Base-by-base conservation (phyloP, 2,113 vertebrate species). In the Suricata suricatta region DNA sequence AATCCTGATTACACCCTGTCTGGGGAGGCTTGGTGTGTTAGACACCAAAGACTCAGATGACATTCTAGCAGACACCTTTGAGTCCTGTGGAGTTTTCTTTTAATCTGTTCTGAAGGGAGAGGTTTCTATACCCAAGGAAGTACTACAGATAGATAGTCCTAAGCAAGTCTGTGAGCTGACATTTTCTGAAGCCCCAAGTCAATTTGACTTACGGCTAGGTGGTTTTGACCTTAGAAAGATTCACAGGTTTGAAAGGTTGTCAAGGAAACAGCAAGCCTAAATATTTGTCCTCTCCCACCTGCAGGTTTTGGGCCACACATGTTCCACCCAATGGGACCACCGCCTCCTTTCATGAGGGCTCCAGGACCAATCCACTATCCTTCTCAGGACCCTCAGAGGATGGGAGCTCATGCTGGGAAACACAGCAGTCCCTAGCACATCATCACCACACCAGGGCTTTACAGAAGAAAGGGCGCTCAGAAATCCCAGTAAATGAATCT, bases 281-380 rank as follows among this genome's bases (percentile, higher is more conserved):
- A 86, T 77, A 64, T 97, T 31, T 96, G 33, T 98, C 96, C 57
- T 97, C 96, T 64, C 74, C 9, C 66, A 47, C 38, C 76, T 83
- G 66, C 98, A 99, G 99, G 99, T 98, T 99, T 99, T 0, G 99
- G 99, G 38, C 99, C 99, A 64, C 99, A 99, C 60, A 99, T 99
- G 99, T 99, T 99, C 97, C 99, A 99, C 3, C 98, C 99, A 44
- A 99, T 99, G 99, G 99, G 99, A 63, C 99, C 99, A 11, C 99
- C 99, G 0, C 99, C 99, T 80, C 99, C 99, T 97, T 99, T 99
- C 98, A 99, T 99, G 99, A 99, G 99, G 98, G 99, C 99, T 77
- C 99, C 99, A 6, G 99, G 99, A 92, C 99, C 99, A 98, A 99
- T 99, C 97, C 99, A 99, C 97, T 99, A 99, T 90, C 99, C 99